These are phyloP conservation scores for Meriones psammophilus DNA, from an alignment of 2,797 vertebrate genomes.

Conservation along the genomic window DNA sequence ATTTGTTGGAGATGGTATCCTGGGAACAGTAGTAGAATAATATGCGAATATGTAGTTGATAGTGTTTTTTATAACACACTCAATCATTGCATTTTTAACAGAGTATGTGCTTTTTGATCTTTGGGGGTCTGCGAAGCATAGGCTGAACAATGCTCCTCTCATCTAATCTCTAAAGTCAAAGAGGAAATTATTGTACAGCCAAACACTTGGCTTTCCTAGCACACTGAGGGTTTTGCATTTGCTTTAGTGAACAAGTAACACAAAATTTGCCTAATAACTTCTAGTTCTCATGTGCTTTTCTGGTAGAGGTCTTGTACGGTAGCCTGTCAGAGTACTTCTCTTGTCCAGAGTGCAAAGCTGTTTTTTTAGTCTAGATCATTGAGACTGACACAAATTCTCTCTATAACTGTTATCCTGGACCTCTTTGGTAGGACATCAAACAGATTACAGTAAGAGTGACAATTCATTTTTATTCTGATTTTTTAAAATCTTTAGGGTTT, in stretches of 20 bases:
- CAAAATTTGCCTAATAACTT: too few species aligned
- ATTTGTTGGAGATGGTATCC: not conserved
- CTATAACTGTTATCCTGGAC: not conserved
- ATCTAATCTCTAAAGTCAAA: not conserved
- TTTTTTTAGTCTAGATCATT: fast-evolving
- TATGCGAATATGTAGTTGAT: not conserved
- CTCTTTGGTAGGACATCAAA: not conserved
- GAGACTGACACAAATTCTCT: not conserved
- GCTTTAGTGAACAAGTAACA: not conserved
- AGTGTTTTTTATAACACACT: not conserved
- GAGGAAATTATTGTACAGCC: not conserved
- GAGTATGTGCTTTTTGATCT: not conserved
- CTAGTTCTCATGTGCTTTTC: fast-evolving
- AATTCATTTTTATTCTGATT: not conserved
- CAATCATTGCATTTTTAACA: not conserved
- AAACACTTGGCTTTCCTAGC: not conserved
- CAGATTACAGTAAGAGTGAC: not conserved
- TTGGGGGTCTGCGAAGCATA: too few species aligned
- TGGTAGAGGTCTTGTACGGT: not conserved
- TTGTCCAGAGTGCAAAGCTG: not conserved
- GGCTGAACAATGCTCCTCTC: not conserved
- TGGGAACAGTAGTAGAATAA: not conserved
- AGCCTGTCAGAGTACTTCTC: fast-evolving
- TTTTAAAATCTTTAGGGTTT: not conserved
- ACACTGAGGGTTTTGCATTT: fast-evolving